A percentile compares a stretch with the other conserved stretches of the same genome.
Evolutionary conservation across 2,113 vertebrate genomes (phyloP).

Genomic region (Crotalus horridus): DNA sequence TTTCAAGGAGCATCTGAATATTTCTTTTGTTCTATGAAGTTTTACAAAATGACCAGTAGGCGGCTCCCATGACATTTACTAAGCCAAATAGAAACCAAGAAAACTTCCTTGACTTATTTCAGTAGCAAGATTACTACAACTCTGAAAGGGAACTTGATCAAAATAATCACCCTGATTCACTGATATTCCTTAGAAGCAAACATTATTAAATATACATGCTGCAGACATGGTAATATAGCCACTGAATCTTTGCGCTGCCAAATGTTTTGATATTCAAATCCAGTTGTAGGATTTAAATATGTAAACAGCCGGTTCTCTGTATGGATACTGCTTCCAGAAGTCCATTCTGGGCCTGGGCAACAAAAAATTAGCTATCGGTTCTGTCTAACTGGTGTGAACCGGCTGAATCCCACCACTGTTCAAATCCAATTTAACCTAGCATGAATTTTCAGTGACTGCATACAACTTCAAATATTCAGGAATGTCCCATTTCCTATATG

Average conservation of each 20-base stretch:
- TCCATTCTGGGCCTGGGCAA: too few relatives aligned
- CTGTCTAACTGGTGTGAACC: too few relatives aligned
- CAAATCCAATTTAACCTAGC: neutral
- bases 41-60: constrained; percentile 11
- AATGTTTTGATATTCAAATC: neutral
- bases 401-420: too few relatives aligned
- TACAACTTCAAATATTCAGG: neutral
- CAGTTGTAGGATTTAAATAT: neutral
- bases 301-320: too few relatives aligned
- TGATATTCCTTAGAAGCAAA: neutral
- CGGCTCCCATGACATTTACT: constrained; percentile 2
- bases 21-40: neutral
- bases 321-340: too few relatives aligned
- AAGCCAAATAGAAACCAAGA: neutral
- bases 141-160: neutral
- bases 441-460: neutral
- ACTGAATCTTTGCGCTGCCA: neutral
- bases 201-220: neutral
- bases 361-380: too few relatives aligned
- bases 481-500: neutral
- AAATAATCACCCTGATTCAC: neutral
- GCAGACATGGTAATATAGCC: neutral
- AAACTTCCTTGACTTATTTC: neutral
- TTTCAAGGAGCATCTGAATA: neutral
- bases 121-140: neutral